phyloP scores from a whole-genome alignment of 2,888 invertebrate genomes.

The Drosophila algonquin region DNA sequence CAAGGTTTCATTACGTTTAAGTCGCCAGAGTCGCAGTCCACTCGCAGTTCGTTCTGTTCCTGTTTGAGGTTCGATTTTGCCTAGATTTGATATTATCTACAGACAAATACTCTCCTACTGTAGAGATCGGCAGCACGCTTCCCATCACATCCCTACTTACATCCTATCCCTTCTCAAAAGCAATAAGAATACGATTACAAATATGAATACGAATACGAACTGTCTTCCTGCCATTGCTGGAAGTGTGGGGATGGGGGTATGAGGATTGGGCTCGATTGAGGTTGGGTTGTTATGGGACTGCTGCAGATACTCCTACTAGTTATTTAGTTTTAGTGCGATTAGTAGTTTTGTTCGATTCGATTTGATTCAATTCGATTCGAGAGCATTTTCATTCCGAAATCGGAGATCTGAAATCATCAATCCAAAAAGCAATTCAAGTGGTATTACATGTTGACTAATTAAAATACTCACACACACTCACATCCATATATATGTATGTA shows the following conservation, averaged over 20 bases:
- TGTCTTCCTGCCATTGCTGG: conserved; percentile 28
- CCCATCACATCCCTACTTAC: not conserved
- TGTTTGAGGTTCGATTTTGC: conserved; percentile 24
- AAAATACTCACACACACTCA: conserved; percentile 18
- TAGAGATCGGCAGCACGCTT: not conserved
- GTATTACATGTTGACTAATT: conserved; percentile 59
- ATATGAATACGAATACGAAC: conserved; percentile 17
- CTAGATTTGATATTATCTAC: conserved; percentile 16
- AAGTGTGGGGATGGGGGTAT: conserved; percentile 4
- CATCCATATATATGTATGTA: conserved; percentile 26
- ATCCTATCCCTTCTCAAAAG: not conserved
- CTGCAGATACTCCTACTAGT: conserved; percentile 9
- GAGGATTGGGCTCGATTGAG: not conserved
- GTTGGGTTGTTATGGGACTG: not conserved
- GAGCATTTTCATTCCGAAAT: conserved; percentile 20
- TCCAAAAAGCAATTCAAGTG: conserved; percentile 76
- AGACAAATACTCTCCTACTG: not conserved
- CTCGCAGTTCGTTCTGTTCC: conserved; percentile 28
- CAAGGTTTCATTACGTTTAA: conserved; percentile 70
- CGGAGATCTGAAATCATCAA: conserved; percentile 4
- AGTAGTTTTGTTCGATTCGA: conserved; percentile 22
- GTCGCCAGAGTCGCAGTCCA: conserved; percentile 40
- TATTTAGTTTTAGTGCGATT: conserved; percentile 52
- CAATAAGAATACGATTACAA: conserved; percentile 18
- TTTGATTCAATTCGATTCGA: conserved; percentile 12